phyloP scores from a whole-genome alignment of 2,113 vertebrate species.

The Tenrec ecaudatus region DNA sequence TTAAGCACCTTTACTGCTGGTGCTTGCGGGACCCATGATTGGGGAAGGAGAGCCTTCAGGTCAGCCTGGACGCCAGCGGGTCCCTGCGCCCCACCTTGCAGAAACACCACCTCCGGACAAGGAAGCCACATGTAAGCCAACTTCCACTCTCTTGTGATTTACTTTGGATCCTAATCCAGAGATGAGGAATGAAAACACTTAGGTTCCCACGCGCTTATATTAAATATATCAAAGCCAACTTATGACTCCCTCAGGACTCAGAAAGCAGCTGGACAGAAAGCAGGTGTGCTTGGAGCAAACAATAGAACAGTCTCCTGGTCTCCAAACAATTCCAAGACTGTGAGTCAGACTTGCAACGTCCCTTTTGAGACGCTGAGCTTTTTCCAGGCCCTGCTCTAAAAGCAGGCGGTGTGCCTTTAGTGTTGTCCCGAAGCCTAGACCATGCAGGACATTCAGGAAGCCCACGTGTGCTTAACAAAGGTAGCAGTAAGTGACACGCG shows the following conservation, averaged over 20 bases:
- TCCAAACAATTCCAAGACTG: slow-evolving; percentile 14
- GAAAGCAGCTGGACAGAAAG: slow-evolving; percentile 32
- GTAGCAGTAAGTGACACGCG: background rate
- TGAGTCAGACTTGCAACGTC: background rate
- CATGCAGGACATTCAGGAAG: background rate
- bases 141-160: slow-evolving; percentile 31
- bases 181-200: slow-evolving; percentile 32
- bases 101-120: slow-evolving; percentile 31
- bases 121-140: slow-evolving; percentile 36
- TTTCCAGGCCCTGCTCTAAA: background rate
- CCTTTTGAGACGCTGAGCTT: background rate
- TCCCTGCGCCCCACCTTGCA: background rate
- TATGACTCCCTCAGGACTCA: background rate
- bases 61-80: background rate
- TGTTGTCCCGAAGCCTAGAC: background rate
- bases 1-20: slow-evolving; percentile 49
- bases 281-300: background rate
- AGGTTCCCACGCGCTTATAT: slow-evolving; percentile 16
- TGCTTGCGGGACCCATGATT: background rate
- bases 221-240: slow-evolving; percentile 26
- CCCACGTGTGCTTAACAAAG: background rate
- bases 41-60: background rate
- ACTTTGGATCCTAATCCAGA: slow-evolving; percentile 43
- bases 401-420: background rate
- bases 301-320: slow-evolving; percentile 28